phyloP scores from a whole-genome alignment of 2,797 vertebrate species.

The Chelon auratus region DNA sequence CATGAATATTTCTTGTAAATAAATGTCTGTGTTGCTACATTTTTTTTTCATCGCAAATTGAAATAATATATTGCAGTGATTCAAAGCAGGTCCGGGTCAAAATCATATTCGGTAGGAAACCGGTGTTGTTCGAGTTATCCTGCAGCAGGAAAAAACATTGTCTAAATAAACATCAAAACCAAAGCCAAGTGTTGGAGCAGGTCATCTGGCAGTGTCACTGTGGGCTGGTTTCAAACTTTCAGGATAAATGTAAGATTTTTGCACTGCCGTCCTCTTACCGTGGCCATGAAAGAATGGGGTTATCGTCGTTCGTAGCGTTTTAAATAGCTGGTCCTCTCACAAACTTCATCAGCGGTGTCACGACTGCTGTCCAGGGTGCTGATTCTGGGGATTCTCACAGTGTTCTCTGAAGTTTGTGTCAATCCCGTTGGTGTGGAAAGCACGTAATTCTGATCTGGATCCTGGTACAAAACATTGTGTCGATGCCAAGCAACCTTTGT shows the following conservation, averaged over 20 bases:
- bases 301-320: no score
- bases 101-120: conserved; percentile 22
- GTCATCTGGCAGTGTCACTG: conserved; percentile 3
- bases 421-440: background rate
- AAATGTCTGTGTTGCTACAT: conserved; percentile 43
- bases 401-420: background rate
- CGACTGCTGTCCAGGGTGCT: conserved; percentile 12
- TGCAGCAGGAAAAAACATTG: conserved; percentile 41
- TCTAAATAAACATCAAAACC: conserved; percentile 18
- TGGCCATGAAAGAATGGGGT: background rate
- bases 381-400: conserved; percentile 5
- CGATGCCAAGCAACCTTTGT: background rate
- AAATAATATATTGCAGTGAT: conserved; percentile 45
- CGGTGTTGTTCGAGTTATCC: conserved; percentile 35
- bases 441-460: background rate
- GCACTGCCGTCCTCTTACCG: background rate
- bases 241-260: background rate
- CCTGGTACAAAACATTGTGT: background rate
- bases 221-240: conserved; percentile 15
- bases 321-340: background rate
- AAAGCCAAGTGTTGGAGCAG: background rate
- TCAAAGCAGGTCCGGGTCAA: conserved; percentile 31
- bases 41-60: conserved; percentile 37
- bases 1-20: conserved; percentile 44
- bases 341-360: background rate